phyloP scores from a whole-genome alignment of 2,113 vertebrate species.

The Triplophysa tibetana region DNA sequence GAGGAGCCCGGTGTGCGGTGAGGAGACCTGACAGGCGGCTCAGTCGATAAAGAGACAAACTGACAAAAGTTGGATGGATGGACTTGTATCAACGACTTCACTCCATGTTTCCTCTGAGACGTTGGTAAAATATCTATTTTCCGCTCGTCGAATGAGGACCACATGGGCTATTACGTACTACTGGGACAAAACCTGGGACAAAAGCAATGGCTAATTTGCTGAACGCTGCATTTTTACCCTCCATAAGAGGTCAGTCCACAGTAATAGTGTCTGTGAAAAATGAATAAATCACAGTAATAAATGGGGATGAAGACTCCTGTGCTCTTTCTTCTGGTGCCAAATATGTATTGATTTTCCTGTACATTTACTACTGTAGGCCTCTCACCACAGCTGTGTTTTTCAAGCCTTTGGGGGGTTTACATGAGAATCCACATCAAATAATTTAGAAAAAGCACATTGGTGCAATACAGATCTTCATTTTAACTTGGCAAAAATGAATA shows the following conservation, averaged over 20 bases:
- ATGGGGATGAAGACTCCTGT: slow-evolving; percentile 68
- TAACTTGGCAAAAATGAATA: not conserved
- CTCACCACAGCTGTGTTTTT: slow-evolving; percentile 59
- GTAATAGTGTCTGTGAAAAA: slow-evolving; percentile 52
- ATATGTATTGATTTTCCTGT: slow-evolving; percentile 73
- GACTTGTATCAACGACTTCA: slow-evolving; percentile 14
- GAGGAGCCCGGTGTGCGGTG: slow-evolving; percentile 12
- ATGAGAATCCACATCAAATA: slow-evolving; percentile 55
- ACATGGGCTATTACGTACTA: slow-evolving; percentile 24
- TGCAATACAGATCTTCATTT: not conserved
- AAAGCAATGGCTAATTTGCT: slow-evolving; percentile 70
- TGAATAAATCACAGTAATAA: slow-evolving; percentile 71
- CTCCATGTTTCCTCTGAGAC: slow-evolving; percentile 29
- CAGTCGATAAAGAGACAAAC: slow-evolving; percentile 25
- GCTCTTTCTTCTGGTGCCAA: slow-evolving; percentile 63
- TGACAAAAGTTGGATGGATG: slow-evolving; percentile 31
- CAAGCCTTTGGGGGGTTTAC: slow-evolving; percentile 60
- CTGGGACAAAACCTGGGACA: not conserved
- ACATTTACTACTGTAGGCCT: slow-evolving; percentile 69
- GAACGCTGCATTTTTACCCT: slow-evolving; percentile 61
- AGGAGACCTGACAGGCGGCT: slow-evolving; percentile 8
- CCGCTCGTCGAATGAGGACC: slow-evolving; percentile 8
- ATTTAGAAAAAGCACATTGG: not conserved
- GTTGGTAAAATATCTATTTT: slow-evolving; percentile 2
- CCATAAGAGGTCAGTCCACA: slow-evolving; percentile 38